These are phyloP conservation scores for Caradrina clavipalpis DNA, from an alignment of 2,888 invertebrate genomes.

Conservation along the genomic window DNA sequence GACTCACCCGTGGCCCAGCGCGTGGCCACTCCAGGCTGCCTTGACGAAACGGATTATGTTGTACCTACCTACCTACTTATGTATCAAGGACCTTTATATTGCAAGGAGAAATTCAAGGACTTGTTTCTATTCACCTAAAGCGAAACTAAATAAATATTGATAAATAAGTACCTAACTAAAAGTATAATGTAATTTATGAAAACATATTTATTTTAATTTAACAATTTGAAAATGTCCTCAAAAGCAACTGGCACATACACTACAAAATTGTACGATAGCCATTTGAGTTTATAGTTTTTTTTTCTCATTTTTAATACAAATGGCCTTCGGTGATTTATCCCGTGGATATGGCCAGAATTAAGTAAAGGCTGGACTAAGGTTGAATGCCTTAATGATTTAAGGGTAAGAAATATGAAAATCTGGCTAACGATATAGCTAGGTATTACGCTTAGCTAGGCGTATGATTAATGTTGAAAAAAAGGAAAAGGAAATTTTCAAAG, in stretches of 20 bases:
- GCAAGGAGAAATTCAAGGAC: conserved; percentile 11
- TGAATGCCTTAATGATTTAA: neutral
- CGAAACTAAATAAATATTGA: neutral
- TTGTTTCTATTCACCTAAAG: neutral
- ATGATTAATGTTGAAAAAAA: neutral
- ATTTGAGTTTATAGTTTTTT: neutral
- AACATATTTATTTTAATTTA: too few relatives aligned
- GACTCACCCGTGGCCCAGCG: conserved; percentile 75
- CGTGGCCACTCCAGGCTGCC: conserved; percentile 71
- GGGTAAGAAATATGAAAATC: too few relatives aligned
- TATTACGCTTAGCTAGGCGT: too few relatives aligned
- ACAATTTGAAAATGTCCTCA: too few relatives aligned
- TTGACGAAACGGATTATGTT: conserved; percentile 59
- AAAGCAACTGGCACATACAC: neutral
- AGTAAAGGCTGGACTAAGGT: conserved; percentile 3
- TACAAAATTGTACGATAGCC: neutral
- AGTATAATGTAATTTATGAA: too few relatives aligned
- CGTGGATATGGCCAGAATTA: neutral
- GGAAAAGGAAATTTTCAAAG: neutral
- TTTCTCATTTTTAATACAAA: neutral
- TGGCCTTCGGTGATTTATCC: neutral
- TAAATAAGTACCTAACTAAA: neutral
- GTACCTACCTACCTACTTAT: conserved; percentile 12
- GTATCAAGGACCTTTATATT: conserved; percentile 37
- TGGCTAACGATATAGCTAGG: too few relatives aligned